Conservation (phyloP, 2,113 vertebrate species). For the Hymenochirus boettgeri region DNA sequence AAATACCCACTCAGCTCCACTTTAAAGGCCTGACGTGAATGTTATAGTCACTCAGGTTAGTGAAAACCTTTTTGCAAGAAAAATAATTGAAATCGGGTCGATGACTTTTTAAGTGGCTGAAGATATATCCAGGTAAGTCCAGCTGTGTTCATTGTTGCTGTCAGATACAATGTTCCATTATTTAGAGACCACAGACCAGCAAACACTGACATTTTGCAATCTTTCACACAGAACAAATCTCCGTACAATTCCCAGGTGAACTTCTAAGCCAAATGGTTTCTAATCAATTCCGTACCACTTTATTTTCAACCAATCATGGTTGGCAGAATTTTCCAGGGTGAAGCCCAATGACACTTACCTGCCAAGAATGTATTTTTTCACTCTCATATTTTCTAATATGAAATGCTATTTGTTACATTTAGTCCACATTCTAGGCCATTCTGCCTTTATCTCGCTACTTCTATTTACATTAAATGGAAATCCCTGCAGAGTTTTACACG, state of each 20-base stretch:
- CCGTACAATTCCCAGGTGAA: slow-evolving; percentile 8
- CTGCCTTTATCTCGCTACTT: not conserved
- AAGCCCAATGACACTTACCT: too few relatives aligned
- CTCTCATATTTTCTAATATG: not conserved
- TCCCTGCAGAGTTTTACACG: not conserved
- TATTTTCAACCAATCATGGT: not conserved
- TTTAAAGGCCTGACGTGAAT: too few relatives aligned
- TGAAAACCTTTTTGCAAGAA: too few relatives aligned
- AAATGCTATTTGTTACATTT: too few relatives aligned
- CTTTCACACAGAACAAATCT: not conserved
- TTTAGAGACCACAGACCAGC: not conserved
- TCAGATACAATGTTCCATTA: not conserved
- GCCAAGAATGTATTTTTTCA: not conserved
- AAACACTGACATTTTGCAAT: slow-evolving; percentile 20
- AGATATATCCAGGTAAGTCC: not conserved
- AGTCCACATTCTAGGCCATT: not conserved
- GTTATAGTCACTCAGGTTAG: too few relatives aligned
- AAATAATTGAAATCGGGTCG: too few relatives aligned
- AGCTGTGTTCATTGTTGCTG: not conserved
- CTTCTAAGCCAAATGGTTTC: slow-evolving; percentile 19
- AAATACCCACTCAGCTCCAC: too few relatives aligned
- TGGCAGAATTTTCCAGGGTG: not conserved
- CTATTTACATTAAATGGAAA: slow-evolving; percentile 4
- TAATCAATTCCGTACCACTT: slow-evolving; percentile 21
- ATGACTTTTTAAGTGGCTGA: too few relatives aligned